A percentile compares a stretch with the other conserved stretches of the same genome.
Evolutionary conservation across 2,888 invertebrate genomes (phyloP).

Genomic region (Limenitis camilla): DNA sequence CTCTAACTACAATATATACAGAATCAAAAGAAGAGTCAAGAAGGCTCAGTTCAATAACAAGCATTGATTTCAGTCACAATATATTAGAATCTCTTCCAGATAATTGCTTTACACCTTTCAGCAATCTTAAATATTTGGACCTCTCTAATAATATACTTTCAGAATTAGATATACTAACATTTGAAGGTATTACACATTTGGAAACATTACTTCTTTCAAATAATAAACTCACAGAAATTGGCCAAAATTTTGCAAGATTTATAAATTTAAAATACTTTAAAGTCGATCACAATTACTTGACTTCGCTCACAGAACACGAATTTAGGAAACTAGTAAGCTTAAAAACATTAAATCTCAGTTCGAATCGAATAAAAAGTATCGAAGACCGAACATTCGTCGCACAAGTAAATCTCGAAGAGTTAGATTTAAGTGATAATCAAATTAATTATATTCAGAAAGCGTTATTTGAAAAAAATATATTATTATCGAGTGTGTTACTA

Average conservation of each 20-base stretch:
- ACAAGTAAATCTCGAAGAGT: conserved; percentile 6
- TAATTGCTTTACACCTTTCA: conserved; percentile 11
- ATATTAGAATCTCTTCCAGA: conserved; percentile 8
- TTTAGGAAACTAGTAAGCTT: conserved; percentile 8
- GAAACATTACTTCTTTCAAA: conserved; percentile 13
- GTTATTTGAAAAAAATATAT: conserved; percentile 7
- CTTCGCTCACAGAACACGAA: conserved; percentile 7
- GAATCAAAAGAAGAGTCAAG: neutral
- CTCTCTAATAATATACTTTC: conserved; percentile 12
- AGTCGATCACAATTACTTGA: conserved; percentile 12
- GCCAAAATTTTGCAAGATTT: conserved; percentile 18
- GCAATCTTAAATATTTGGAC: conserved; percentile 12
- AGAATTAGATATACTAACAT: conserved; percentile 16
- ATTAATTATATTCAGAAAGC: conserved; percentile 3
- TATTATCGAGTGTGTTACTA: conserved; percentile 6
- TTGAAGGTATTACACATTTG: conserved; percentile 14
- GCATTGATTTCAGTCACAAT: conserved; percentile 18
- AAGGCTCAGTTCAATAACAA: neutral
- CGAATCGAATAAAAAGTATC: conserved; percentile 12
- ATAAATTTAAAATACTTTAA: conserved; percentile 8
- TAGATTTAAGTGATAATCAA: conserved; percentile 15
- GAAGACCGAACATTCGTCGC: conserved; percentile 6
- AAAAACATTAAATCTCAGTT: conserved; percentile 10
- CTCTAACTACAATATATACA: conserved; percentile 7
- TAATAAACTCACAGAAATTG: conserved; percentile 15